Conservation (phyloP, 2,113 vertebrate genomes). For the Tragelaphus imberbis region DNA sequence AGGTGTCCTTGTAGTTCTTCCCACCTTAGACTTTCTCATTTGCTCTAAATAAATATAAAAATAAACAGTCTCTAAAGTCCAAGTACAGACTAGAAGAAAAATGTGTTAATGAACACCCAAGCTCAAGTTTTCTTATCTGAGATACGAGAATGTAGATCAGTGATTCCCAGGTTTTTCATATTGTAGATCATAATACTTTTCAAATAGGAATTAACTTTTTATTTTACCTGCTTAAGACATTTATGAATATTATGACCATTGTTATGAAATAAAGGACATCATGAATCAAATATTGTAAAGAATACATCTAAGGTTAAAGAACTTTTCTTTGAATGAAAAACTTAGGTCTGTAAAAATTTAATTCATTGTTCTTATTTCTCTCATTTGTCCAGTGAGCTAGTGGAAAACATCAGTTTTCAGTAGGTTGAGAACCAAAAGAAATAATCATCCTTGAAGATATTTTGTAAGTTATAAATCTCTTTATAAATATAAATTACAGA, state of each 20-base stretch:
- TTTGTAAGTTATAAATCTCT: neutral
- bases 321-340: neutral
- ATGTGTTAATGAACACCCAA: neutral
- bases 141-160: neutral
- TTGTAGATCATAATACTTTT: neutral
- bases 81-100: neutral
- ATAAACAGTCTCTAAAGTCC: neutral
- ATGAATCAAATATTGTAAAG: neutral
- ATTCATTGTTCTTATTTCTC: neutral
- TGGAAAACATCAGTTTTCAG: neutral
- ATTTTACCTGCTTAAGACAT: neutral
- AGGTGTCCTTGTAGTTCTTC: neutral
- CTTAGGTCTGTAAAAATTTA: neutral
- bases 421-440: neutral
- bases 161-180: neutral
- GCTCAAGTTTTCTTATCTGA: neutral
- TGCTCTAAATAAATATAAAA: neutral
- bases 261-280: neutral
- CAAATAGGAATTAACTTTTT: neutral
- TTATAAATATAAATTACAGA: neutral
- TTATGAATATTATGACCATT: neutral
- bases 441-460: neutral
- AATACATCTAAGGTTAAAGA: neutral
- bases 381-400: neutral
- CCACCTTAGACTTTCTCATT: neutral